phyloP scores from a whole-genome alignment of 1,140 invertebrate genomes.

The Apis dorsata region DNA sequence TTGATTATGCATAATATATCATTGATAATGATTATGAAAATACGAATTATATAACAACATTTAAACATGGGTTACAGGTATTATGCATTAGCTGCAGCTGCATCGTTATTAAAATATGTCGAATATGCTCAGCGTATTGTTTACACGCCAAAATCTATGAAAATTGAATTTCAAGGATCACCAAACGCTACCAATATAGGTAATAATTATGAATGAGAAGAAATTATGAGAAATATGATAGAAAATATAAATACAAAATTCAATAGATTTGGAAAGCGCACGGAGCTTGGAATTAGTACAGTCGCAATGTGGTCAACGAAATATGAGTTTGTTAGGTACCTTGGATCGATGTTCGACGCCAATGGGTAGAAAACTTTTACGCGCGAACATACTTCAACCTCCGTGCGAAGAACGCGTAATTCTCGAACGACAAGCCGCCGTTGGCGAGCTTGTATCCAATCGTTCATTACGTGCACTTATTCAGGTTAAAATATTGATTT shows the following conservation, averaged over 20 bases:
- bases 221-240: background rate
- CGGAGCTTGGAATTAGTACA: slow-evolving; percentile 88
- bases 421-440: slow-evolving; percentile 84
- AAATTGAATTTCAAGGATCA: slow-evolving; percentile 90
- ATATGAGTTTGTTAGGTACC: slow-evolving; percentile 85
- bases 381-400: slow-evolving; percentile 92
- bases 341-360: slow-evolving; percentile 90
- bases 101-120: slow-evolving; percentile 91
- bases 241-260: background rate
- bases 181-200: slow-evolving; percentile 93
- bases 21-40: no score
- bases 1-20: background rate
- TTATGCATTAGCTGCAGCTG: slow-evolving; percentile 89
- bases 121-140: slow-evolving; percentile 89
- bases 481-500: slow-evolving; percentile 55
- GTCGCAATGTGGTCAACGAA: slow-evolving; percentile 75
- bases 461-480: slow-evolving; percentile 79
- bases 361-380: slow-evolving; percentile 87
- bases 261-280: slow-evolving; percentile 85
- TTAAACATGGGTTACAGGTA: slow-evolving; percentile 82
- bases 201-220: slow-evolving; percentile 70
- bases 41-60: background rate
- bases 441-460: slow-evolving; percentile 87
- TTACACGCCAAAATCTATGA: slow-evolving; percentile 88
- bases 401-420: slow-evolving; percentile 85